phyloP scores from a whole-genome alignment of 2,888 invertebrate genomes.

The Drosophila paucipuncta region DNA sequence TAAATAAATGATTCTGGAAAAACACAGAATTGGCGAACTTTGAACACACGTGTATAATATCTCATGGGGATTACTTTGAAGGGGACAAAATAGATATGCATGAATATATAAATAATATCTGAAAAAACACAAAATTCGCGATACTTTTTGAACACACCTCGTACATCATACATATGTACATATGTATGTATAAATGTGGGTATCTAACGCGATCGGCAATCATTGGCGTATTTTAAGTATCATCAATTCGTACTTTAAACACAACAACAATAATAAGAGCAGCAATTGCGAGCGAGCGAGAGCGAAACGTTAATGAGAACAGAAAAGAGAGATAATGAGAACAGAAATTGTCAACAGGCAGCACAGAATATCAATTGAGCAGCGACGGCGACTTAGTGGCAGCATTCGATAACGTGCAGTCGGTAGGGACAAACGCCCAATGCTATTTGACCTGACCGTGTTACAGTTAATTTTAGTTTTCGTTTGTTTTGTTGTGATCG shows the following conservation, averaged over 20 bases:
- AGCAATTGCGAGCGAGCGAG: conserved; percentile 22
- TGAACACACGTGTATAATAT: too few relatives aligned
- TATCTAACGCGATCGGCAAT: conserved; percentile 56
- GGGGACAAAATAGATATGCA: too few relatives aligned
- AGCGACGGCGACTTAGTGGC: conserved; percentile 15
- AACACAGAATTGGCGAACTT: too few relatives aligned
- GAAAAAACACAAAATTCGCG: too few relatives aligned
- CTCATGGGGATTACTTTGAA: too few relatives aligned
- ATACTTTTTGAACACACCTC: too few relatives aligned
- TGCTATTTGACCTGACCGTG: conserved; percentile 32
- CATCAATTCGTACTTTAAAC: conserved; percentile 24
- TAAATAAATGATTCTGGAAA: too few relatives aligned
- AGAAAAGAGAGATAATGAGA: conserved; percentile 16
- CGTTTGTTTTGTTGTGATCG: conserved; percentile 54
- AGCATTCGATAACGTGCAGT: conserved; percentile 65
- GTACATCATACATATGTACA: not conserved
- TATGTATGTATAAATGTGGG: not conserved
- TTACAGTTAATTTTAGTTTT: conserved; percentile 42
- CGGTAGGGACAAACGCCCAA: conserved; percentile 45
- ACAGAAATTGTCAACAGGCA: conserved; percentile 56
- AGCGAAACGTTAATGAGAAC: conserved; percentile 5
- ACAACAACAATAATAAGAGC: conserved; percentile 32
- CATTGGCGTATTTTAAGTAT: conserved; percentile 1
- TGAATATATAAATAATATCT: too few relatives aligned
- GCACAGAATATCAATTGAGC: not conserved